Percentiles rank a stretch among this genome's conserved stretches.
These are phyloP conservation scores for Bombyx huttoni DNA, from an alignment of 2,888 invertebrate species.

Conservation along the genomic window DNA sequence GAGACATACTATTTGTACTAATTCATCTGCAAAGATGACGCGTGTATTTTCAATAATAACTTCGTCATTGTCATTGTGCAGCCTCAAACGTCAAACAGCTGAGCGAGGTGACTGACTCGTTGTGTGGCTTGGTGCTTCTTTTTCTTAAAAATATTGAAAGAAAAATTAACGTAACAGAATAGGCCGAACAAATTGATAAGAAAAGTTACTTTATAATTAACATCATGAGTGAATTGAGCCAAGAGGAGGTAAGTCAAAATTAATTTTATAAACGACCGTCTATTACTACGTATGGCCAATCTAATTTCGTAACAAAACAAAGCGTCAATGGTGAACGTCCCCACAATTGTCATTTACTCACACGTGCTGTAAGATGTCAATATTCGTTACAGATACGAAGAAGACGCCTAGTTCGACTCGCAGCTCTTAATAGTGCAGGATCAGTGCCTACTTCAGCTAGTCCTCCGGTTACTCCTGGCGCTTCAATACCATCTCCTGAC, in stretches of 20 bases:
- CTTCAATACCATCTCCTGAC: conserved; percentile 43
- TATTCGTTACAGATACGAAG: conserved; percentile 77
- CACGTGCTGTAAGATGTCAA: conserved; percentile 38
- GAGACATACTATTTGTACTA: conserved; percentile 10
- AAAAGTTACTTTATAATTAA: conserved; percentile 5
- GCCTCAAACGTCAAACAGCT: conserved; percentile 64
- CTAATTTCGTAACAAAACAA: conserved; percentile 73
- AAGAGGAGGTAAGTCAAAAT: conserved; percentile 83
- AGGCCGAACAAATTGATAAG: neutral
- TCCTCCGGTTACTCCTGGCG: conserved; percentile 59
- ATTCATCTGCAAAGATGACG: conserved; percentile 48
- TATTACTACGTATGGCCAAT: conserved; percentile 60
- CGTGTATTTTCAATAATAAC: conserved; percentile 69
- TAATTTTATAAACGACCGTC: conserved; percentile 19
- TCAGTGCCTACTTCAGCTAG: conserved; percentile 60
- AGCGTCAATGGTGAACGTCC: conserved; percentile 48
- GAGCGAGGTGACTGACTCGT: conserved; percentile 70
- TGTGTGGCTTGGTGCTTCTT: conserved; percentile 56
- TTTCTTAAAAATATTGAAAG: conserved; percentile 26
- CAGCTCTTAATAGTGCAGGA: conserved; percentile 70
- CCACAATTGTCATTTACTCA: conserved; percentile 26
- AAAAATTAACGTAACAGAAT: conserved; percentile 28
- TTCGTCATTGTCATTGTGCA: conserved; percentile 41
- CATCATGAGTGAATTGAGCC: conserved; percentile 87
- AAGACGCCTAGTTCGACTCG: conserved; percentile 81